Percentiles rank a stretch among this genome's conserved stretches.
Conservation (phyloP, 2,888 invertebrate genomes). For the Dromius quadrimaculatus region DNA sequence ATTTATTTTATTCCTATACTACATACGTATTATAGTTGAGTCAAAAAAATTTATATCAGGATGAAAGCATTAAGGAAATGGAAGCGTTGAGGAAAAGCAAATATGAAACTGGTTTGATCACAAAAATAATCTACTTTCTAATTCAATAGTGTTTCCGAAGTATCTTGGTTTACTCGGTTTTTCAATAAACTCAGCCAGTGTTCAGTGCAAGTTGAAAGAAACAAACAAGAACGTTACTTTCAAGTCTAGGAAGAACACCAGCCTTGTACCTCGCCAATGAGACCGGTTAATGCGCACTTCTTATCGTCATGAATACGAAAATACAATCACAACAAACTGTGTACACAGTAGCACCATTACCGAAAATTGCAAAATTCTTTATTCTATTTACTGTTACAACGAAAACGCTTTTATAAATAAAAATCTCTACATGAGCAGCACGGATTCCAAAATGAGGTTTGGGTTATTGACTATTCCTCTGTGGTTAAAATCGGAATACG, state of each 20-base stretch:
- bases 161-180: too few species aligned
- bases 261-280: background rate
- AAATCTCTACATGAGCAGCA: background rate
- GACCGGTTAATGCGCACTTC: slow-evolving; percentile 13
- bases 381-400: background rate
- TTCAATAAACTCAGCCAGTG: slow-evolving; percentile 4
- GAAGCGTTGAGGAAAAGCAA: too few species aligned
- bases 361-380: slow-evolving; percentile 10
- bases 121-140: too few species aligned
- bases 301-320: slow-evolving; percentile 16
- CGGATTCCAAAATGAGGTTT: background rate
- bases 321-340: slow-evolving; percentile 18
- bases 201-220: slow-evolving; percentile 3
- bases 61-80: too few species aligned
- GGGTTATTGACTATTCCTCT: too few species aligned
- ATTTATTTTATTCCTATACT: too few species aligned
- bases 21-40: too few species aligned
- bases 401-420: slow-evolving; percentile 13
- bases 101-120: too few species aligned
- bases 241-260: background rate
- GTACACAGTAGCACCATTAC: slow-evolving; percentile 8
- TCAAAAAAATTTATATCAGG: too few species aligned
- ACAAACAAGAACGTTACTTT: slow-evolving; percentile 10
- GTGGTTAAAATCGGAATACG: too few species aligned
- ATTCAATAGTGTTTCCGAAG: too few species aligned